Evolutionary conservation across 2,888 invertebrate species (phyloP), one percentile per base, ranked within the genome.

Genomic region (Ypsolopha scabrella): DNA sequence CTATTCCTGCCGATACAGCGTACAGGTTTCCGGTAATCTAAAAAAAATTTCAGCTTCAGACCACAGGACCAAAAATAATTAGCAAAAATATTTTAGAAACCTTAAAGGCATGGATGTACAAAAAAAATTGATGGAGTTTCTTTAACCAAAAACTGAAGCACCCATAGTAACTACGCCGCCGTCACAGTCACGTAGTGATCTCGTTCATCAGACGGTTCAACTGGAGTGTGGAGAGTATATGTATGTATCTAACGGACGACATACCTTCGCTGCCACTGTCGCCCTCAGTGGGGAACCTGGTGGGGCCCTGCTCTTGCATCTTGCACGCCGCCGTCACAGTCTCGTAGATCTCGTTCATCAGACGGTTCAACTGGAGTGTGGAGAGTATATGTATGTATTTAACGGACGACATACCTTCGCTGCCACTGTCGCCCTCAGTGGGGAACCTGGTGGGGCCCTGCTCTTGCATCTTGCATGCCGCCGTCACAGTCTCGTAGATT

Each of bases 311-410:
- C n/a, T 78, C 81, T 63, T 80, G 83, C 83, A 83, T 85, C 59
- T 70, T 80, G 79, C 83, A 87, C 0, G 80, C 85, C 10, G 80
- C 85, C 2, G 85, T 77, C 52, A 87, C 87, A 0, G 87, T 86
- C 60, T 85, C 86, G 77, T 85, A 85, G 35, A 87, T 83, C 63
- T 87, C 87, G 73, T 79, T 80, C 87, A 87, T 86, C 6, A 87
- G 74, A 55, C 80, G 80, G 61, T 80, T 86, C 51, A 87, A 62
- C 87, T 87, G 77, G 0, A 77, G n/a, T n/a, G n/a, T n/a, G n/a
- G n/a, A n/a, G n/a, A n/a, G n/a, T n/a, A n/a, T n/a, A n/a, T n/a
- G n/a, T n/a, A n/a, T n/a, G n/a, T n/a, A n/a, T n/a, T n/a, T n/a
- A n/a, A n/a, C n/a, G n/a, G n/a, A n/a, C 33, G 2, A 46, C 45